Base-by-base conservation (phyloP, 2,888 invertebrate genomes). In the Rotaria sp. region DNA sequence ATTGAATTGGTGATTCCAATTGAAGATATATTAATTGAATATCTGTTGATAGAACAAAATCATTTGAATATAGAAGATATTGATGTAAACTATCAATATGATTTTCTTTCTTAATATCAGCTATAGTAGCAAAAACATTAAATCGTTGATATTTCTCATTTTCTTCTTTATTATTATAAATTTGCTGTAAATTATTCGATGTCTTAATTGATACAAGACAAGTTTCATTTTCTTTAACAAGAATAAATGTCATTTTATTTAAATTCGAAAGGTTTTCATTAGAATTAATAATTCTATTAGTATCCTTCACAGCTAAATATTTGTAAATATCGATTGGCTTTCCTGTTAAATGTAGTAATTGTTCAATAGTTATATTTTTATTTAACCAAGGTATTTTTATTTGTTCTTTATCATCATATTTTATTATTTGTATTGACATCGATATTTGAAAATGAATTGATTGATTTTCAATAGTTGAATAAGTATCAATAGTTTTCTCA, bases 171-270 rank as follows among this genome's bases (percentile, higher is more conserved):
- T 24, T 2, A 30, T 4, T 50, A 50, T 50, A 2, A 2, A 2
- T 18, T 15, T 15, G 50, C 11, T 50, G n/a, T 30, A 15, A 35
- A 24, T 67, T 3, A 35, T 67, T 21, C 21, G 18, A 18, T 67
- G 15, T 80, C 7, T 26, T 41, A 45, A 80, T 41, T 4, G 24
- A 26, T 45, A 80, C 80, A 45, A 45, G n/a, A 45, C 80, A 80
- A 26, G 80, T 80, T 80, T 80, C 80, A 80, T 80, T 80, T 41
- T 80, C 80, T 80, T 80, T 80, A 13, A 26, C 11, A 45, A 80
- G 80, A 45, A n/a, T 26, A 80, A 80, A 80, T 45, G 26, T 24
- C 2, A 13, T 80, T 26, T 41, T 13, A 45, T 80, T 80, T 26
- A 80, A 38, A 26, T 41, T 80, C n/a, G 45, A 26, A 11, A 80